Base-by-base conservation (phyloP, 2,113 vertebrate genomes). In the Tretioscincus oriximinensis region DNA sequence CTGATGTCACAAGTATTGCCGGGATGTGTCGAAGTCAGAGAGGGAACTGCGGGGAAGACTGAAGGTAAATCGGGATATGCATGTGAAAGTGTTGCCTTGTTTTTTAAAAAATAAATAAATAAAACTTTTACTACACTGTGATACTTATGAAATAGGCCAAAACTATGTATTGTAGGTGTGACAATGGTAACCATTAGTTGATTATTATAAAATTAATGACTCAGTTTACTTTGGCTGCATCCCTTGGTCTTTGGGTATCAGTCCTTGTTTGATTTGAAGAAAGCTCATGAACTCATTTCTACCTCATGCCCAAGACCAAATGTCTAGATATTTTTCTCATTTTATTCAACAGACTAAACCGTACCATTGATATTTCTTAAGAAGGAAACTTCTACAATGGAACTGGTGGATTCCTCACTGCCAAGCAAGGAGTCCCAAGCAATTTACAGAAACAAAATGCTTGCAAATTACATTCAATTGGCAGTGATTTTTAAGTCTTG, bases 401-500 rank as follows among this genome's bases (percentile, higher is more conserved):
- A n/a, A 28, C 5, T 28, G n/a, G 4, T 29, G 9, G 9, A 65
- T 28, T 64, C 63, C 9, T 64, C 9, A 4, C 63, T 64, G 7
- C 64, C 28, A 65, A 41, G 64, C 64, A 75, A 35, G 8, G 28
- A 28, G 66, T n/a, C n/a, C n/a, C n/a, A 81, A 41, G 45, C 70
- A 51, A 81, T 81, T 69, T 73, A 66, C 66, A 49, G 29, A 67
- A 81, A 68, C 45, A 2, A 45, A 24, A 22, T 67, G 21, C 58
- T 67, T 47, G 31, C 58, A 67, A 22, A 45, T 75, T 18, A 68
- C 47, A 68, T 51, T 81, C 5, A 18, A 21, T 75, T 69, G 35
- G 16, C 31, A 69, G 68, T 75, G 18, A 69, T 60, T 24, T 60
- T 77, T 60, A 74, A 74, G 29, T 74, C 72, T 75, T 75, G 68